These are phyloP conservation scores for Entelurus aequoreus DNA, from an alignment of 2,113 vertebrate species.

Conservation along the genomic window DNA sequence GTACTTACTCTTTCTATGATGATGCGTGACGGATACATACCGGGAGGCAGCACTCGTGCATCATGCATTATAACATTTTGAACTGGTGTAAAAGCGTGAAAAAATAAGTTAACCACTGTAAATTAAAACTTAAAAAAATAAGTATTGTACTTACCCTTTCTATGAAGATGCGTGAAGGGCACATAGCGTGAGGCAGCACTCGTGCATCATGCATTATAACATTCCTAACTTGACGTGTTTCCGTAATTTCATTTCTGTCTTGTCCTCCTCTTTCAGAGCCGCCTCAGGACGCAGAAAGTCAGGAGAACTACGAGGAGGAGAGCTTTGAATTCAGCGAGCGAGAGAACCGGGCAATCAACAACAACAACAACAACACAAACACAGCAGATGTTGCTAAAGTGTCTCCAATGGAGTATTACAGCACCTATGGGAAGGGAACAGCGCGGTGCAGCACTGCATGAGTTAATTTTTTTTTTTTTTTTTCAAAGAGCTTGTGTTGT, in stretches of 20 bases:
- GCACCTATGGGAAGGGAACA: slow-evolving; percentile 70
- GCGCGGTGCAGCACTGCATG: slow-evolving; percentile 65
- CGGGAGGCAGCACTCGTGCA: too few species aligned
- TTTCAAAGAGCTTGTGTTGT: slow-evolving; percentile 36
- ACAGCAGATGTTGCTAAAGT: slow-evolving; percentile 73
- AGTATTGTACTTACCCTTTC: too few species aligned
- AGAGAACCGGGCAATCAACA: slow-evolving; percentile 72
- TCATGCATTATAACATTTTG: too few species aligned
- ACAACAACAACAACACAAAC: slow-evolving; percentile 65
- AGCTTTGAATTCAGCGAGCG: slow-evolving; percentile 77
- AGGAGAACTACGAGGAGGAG: slow-evolving; percentile 88
- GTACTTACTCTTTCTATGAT: too few species aligned
- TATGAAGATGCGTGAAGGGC: too few species aligned
- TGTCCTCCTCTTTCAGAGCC: slow-evolving; percentile 71
- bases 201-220: too few species aligned
- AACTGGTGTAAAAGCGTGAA: too few species aligned
- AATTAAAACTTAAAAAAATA: too few species aligned
- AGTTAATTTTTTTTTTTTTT: slow-evolving; percentile 27
- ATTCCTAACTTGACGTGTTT: not conserved
- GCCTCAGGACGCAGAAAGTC: slow-evolving; percentile 78
- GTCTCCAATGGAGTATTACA: slow-evolving; percentile 86
- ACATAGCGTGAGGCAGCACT: too few species aligned
- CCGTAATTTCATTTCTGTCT: slow-evolving; percentile 18
- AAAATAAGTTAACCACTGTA: too few species aligned
- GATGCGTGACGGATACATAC: too few species aligned